Base-by-base conservation (phyloP, 2,888 invertebrate genomes). In the Pseudoips prasinana region DNA sequence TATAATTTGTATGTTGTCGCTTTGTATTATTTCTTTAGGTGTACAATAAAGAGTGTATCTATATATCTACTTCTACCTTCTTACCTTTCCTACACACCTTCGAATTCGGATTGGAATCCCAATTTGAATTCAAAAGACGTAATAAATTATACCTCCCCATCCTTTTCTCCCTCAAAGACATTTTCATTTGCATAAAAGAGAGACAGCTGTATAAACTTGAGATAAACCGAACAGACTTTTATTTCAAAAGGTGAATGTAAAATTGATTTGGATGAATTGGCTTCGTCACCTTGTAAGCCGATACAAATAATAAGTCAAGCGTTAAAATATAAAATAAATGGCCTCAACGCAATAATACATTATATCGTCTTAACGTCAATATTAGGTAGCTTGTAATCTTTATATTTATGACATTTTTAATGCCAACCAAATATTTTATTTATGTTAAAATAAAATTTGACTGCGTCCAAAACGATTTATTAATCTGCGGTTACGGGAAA, bases 261-360 rank as follows among this genome's bases (percentile, higher is more conserved):
- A 73, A 74, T 76, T 74, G 72, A 73, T 75, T 73, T 56, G 53
- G 61, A 70, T 63, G 54, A 58, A 61, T 67, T 53, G 52, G 50
- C 42, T 56, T 46, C 51, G 45, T 63, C 60, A 56, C 63, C 56
- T 51, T 50, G 46, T 57, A 54, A 48, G 39, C 38, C 29, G 56
- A 58, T 49, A 51, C 49, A 58, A 56, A 69, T 65, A 68, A 57
- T 49, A 51, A 44, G 11, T 40, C 44, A 40, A 10, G 10, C 18
- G 29, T 47, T 36, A 20, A 31, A 34, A 35, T 32, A 44, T 28
- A 52, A 24, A 36, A 47, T 43, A 29, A 42, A 50, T 24, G 22
- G 7, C 27, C 25, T 27, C 14, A 33, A 35, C 20, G 3, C 2
- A 5, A 20, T n/a, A 20, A 20, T 5, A 20, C 20, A 3, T 20